Evolutionary conservation across 2,888 invertebrate genomes (phyloP).

Genomic region (Galerucella nymphaeae): DNA sequence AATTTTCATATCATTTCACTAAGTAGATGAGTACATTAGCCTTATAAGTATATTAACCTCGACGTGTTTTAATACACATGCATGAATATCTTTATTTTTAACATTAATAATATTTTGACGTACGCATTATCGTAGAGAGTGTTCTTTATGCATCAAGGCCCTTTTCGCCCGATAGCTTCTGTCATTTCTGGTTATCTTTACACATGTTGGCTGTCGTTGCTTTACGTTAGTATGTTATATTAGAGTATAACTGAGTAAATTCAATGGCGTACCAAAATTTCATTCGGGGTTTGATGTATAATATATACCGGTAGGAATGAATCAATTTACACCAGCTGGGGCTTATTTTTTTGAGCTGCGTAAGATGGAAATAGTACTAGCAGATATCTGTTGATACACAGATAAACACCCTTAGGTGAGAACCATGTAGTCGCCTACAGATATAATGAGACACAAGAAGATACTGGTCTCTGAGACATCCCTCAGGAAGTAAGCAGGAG

Average conservation of each 20-base stretch:
- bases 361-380: too few species aligned
- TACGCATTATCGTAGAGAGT: slow-evolving; percentile 46
- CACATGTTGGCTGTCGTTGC: slow-evolving; percentile 59
- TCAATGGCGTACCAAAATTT: slow-evolving; percentile 10
- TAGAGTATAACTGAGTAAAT: not conserved
- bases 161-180: slow-evolving; percentile 57
- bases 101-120: slow-evolving; percentile 49
- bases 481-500: too few species aligned
- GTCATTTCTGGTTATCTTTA: slow-evolving; percentile 58
- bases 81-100: slow-evolving; percentile 20
- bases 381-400: too few species aligned
- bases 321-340: too few species aligned
- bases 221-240: slow-evolving; percentile 39
- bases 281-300: not conserved
- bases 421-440: too few species aligned
- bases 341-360: too few species aligned
- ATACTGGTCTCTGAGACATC: too few species aligned
- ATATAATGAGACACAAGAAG: too few species aligned
- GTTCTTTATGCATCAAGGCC: slow-evolving; percentile 53
- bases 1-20: not conserved
- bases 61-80: slow-evolving; percentile 11
- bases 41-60: slow-evolving; percentile 8
- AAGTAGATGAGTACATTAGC: not conserved
- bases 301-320: too few species aligned
- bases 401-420: too few species aligned